A percentile compares a stretch with the other conserved stretches of the same genome.
phyloP scores from a whole-genome alignment of 2,888 invertebrate species.

The Dasypogon diadema region DNA sequence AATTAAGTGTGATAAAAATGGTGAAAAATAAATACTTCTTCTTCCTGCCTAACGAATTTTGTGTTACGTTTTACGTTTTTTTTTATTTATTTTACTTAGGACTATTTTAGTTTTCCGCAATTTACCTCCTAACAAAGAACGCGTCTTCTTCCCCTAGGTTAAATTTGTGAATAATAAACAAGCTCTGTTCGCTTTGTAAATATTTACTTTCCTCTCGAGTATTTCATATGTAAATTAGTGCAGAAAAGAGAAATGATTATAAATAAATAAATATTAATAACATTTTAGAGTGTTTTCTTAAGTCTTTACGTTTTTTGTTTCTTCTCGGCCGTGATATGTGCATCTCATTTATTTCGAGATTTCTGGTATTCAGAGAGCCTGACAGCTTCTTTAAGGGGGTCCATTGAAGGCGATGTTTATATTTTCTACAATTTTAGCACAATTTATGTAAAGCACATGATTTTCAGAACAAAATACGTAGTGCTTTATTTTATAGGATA shows the following conservation, averaged over 20 bases:
- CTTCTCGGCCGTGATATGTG: too few relatives aligned
- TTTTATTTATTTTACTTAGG: conserved; percentile 11
- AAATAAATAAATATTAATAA: conserved; percentile 11
- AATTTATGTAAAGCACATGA: too few relatives aligned
- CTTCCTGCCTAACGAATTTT: conserved; percentile 5
- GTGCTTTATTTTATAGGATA: too few relatives aligned
- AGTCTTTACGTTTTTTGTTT: background rate
- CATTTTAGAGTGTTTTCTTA: background rate
- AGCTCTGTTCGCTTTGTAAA: conserved; percentile 5
- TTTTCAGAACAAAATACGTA: too few relatives aligned
- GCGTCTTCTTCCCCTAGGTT: background rate
- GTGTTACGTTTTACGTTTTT: background rate
- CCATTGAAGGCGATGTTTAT: too few relatives aligned
- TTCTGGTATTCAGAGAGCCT: too few relatives aligned
- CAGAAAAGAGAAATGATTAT: conserved; percentile 11
- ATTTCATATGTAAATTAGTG: conserved; percentile 7
- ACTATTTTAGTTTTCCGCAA: background rate
- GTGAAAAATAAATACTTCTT: conserved; percentile 1
- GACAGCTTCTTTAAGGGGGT: too few relatives aligned
- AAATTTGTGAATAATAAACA: conserved; percentile 15
- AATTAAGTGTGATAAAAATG: conserved; percentile 21
- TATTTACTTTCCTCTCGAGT: background rate
- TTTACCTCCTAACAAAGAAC: background rate
- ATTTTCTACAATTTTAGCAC: too few relatives aligned
- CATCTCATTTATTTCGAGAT: too few relatives aligned